These are phyloP conservation scores for Drosophila gunungcola DNA, from an alignment of 1,140 invertebrate species.

Conservation along the genomic window DNA sequence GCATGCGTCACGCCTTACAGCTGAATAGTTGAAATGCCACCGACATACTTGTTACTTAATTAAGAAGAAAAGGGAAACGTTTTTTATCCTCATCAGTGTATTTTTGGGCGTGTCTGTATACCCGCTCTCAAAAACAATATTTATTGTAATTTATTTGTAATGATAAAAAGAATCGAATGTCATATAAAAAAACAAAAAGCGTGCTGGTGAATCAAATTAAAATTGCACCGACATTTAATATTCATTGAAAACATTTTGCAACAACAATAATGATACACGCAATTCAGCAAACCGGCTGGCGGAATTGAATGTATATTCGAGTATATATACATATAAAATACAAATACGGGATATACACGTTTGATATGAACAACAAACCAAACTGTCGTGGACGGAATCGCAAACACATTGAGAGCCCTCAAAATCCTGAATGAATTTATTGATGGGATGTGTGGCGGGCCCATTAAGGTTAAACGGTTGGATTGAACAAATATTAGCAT, in stretches of 20 bases:
- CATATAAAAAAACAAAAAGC: slow-evolving; percentile 28
- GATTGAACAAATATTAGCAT: slow-evolving; percentile 39
- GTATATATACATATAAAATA: slow-evolving; percentile 32
- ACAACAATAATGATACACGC: slow-evolving; percentile 63
- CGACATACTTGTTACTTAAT: slow-evolving; percentile 17
- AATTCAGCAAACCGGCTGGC: slow-evolving; percentile 21
- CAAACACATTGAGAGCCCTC: slow-evolving; percentile 31
- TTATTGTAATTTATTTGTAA: slow-evolving; percentile 69
- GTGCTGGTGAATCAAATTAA: slow-evolving; percentile 44
- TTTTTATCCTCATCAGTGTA: not conserved
- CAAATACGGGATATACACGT: slow-evolving; percentile 32
- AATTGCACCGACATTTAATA: slow-evolving; percentile 74
- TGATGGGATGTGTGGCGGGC: slow-evolving; percentile 12
- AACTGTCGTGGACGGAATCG: slow-evolving; percentile 41
- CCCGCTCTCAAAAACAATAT: slow-evolving; percentile 55
- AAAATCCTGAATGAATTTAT: slow-evolving; percentile 28
- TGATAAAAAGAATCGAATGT: slow-evolving; percentile 49
- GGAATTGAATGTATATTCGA: slow-evolving; percentile 38
- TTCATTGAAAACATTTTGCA: slow-evolving; percentile 74
- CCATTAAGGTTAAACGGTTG: slow-evolving; percentile 34
- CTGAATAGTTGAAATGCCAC: not conserved
- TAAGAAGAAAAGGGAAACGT: slow-evolving; percentile 6
- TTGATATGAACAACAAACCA: slow-evolving; percentile 43
- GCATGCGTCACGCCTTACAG: not conserved
- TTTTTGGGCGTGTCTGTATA: not conserved